These are phyloP conservation scores for Asarcornis scutulata DNA, from an alignment of 2,113 vertebrate species.

Conservation along the genomic window DNA sequence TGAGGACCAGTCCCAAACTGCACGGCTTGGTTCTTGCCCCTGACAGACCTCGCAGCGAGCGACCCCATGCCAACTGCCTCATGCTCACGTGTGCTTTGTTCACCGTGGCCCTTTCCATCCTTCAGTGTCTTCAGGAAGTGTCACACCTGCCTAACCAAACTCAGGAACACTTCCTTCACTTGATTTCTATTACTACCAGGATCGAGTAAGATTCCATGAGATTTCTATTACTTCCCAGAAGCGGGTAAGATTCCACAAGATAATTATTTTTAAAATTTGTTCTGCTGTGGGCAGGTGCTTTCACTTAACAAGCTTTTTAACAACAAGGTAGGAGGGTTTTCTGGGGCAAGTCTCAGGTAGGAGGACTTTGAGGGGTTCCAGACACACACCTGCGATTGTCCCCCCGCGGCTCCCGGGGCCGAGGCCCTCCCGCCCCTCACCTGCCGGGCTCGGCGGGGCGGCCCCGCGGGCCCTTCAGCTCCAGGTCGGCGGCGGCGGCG, in stretches of 20 bases:
- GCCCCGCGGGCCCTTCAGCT: not conserved
- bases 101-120: not conserved
- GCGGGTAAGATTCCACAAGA: not conserved
- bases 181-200: fast-evolving
- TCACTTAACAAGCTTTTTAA: fast-evolving
- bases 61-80: fast-evolving
- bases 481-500: slow-evolving; percentile 55
- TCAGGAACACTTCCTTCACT: not conserved
- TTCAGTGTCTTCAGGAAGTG: not conserved
- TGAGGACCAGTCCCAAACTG: fast-evolving
- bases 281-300: not conserved
- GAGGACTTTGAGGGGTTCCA: too few relatives aligned
- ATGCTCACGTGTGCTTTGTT: fast-evolving
- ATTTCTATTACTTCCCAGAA: not conserved
- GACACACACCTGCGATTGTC: too few relatives aligned
- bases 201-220: not conserved
- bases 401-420: fast-evolving
- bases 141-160: not conserved
- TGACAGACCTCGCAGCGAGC: not conserved
- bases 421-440: not conserved
- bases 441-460: not conserved
- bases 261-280: fast-evolving
- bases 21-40: fast-evolving
- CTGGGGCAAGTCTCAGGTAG: too few relatives aligned
- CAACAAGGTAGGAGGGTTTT: too few relatives aligned